Conservation (phyloP, 1,140 invertebrate species). For the Ridgeia piscesae region DNA sequence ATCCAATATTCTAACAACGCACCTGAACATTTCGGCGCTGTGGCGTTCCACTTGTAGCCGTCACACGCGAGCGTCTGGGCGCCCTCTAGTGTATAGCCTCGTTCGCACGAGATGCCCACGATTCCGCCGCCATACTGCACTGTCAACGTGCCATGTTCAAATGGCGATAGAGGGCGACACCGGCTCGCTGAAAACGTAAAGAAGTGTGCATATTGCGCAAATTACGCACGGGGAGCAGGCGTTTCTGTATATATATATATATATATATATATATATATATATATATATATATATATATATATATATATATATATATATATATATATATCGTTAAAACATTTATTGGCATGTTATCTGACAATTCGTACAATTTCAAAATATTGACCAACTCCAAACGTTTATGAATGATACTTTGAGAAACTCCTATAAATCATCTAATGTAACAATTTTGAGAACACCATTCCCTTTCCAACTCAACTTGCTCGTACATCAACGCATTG, state of each 20-base stretch:
- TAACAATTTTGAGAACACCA: no score
- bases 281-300: no score
- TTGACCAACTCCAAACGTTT: not conserved
- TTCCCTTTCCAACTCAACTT: no score
- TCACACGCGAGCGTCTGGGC: not conserved
- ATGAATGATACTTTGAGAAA: not conserved
- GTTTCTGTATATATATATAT: no score
- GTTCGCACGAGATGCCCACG: not conserved
- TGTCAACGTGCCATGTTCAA: not conserved
- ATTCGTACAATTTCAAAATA: not conserved
- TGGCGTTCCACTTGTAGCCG: not conserved
- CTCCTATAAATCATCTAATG: not conserved
- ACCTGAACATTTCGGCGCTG: not conserved
- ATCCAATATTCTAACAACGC: not conserved
- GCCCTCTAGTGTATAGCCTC: not conserved
- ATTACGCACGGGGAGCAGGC: no score
- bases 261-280: no score
- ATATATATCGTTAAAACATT: no score
- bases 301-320: no score
- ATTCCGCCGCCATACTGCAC: not conserved
- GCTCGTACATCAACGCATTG: not conserved
- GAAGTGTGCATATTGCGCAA: not conserved
- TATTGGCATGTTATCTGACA: not conserved
- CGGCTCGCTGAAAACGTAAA: not conserved
- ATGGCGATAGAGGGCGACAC: not conserved